phyloP scores from a whole-genome alignment of 2,113 vertebrate genomes.

The Poeciliopsis occidentalis region DNA sequence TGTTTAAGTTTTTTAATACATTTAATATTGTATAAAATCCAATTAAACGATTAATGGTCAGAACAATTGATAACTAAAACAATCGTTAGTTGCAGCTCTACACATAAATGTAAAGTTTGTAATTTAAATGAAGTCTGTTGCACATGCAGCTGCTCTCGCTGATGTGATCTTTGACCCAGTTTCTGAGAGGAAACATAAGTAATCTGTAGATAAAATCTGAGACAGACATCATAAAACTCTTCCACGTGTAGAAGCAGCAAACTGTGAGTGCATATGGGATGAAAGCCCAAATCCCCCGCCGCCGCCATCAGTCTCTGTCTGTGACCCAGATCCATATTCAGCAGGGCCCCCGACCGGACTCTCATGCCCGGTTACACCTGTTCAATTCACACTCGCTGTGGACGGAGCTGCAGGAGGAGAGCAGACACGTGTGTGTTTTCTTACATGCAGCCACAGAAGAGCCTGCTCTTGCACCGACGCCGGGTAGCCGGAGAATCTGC shows the following conservation, averaged over 20 bases:
- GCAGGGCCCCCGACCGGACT: constrained; percentile 64
- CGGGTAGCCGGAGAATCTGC: constrained; percentile 96
- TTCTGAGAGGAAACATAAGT: constrained; percentile 29
- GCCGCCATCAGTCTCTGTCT: constrained; percentile 44
- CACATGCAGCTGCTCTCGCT: constrained; percentile 2
- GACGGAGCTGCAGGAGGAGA: constrained; percentile 59
- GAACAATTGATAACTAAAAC: no score
- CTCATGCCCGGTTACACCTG: constrained; percentile 66
- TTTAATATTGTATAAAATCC: no score
- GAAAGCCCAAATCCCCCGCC: constrained; percentile 51
- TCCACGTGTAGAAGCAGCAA: constrained; percentile 50
- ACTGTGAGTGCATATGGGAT: constrained; percentile 64
- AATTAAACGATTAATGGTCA: no score
- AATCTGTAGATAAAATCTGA: constrained; percentile 55
- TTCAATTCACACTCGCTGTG: constrained; percentile 71
- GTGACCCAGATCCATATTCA: constrained; percentile 81
- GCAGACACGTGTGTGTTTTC: constrained; percentile 21
- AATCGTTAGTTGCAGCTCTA: no score
- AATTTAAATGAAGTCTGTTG: background rate
- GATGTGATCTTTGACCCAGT: constrained; percentile 45
- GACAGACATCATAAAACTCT: constrained; percentile 62
- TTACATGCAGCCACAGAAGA: constrained; percentile 97
- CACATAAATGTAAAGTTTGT: background rate
- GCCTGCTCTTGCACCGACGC: constrained; percentile 98
- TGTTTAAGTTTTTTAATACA: no score